These are phyloP conservation scores for Trissoscelio sp. DNA, from an alignment of 2,888 invertebrate genomes.

Conservation along the genomic window DNA sequence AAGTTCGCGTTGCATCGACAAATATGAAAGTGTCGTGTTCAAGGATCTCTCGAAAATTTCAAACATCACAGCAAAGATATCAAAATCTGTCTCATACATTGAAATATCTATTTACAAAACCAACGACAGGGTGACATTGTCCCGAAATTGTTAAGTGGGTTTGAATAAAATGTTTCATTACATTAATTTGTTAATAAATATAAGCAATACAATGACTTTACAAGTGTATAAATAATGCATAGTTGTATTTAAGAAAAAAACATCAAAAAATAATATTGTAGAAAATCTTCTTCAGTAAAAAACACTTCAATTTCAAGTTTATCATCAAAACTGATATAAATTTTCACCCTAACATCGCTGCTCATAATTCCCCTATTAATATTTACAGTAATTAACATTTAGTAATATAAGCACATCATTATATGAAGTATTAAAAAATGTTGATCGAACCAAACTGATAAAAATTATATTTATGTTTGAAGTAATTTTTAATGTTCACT, in stretches of 20 bases:
- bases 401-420: slow-evolving; percentile 12
- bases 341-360: slow-evolving; percentile 39
- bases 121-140: slow-evolving; percentile 43
- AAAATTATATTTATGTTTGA: not conserved
- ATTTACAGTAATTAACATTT: slow-evolving; percentile 39
- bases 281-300: slow-evolving; percentile 21
- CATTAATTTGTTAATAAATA: slow-evolving; percentile 47
- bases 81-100: slow-evolving; percentile 41
- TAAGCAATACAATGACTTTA: slow-evolving; percentile 41
- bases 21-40: slow-evolving; percentile 37
- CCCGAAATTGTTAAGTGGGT: slow-evolving; percentile 11
- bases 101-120: slow-evolving; percentile 56
- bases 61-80: slow-evolving; percentile 56
- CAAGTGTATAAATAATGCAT: slow-evolving; percentile 5
- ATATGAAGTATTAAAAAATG: not conserved
- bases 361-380: slow-evolving; percentile 12
- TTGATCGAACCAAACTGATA: not conserved
- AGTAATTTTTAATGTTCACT: not conserved
- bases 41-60: slow-evolving; percentile 44
- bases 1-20: slow-evolving; percentile 18
- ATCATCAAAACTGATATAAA: not conserved
- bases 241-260: slow-evolving; percentile 17
- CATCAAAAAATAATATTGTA: slow-evolving; percentile 23
- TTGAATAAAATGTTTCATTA: slow-evolving; percentile 1
- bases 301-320: too few relatives aligned